These are phyloP conservation scores for Andricus quercusramuli DNA, from an alignment of 2,888 invertebrate species.

Conservation along the genomic window DNA sequence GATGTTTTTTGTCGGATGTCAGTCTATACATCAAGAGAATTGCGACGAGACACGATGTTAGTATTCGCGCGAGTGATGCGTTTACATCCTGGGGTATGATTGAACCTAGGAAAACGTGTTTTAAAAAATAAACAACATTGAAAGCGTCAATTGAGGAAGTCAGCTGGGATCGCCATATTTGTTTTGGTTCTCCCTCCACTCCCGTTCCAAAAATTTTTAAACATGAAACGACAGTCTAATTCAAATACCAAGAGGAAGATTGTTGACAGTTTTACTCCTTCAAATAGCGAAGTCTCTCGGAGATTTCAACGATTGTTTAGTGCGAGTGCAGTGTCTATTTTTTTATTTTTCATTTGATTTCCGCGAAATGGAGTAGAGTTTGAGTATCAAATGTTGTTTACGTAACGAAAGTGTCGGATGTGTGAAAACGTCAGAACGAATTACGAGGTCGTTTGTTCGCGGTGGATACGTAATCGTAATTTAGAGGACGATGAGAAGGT, in stretches of 20 bases:
- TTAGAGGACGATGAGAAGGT: conserved; percentile 21
- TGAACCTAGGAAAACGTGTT: neutral
- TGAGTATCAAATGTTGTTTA: conserved; percentile 3
- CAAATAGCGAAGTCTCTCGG: neutral
- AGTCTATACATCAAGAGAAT: neutral
- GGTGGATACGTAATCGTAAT: conserved; percentile 24
- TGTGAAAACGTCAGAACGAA: conserved; percentile 26
- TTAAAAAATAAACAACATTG: neutral
- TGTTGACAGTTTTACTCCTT: neutral
- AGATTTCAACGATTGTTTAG: neutral
- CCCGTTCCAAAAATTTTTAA: neutral
- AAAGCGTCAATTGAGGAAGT: neutral
- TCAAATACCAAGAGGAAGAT: neutral
- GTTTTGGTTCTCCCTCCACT: neutral
- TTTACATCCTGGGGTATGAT: conserved; percentile 10
- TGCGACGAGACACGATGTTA: neutral
- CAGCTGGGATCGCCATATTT: neutral
- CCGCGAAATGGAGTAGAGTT: neutral
- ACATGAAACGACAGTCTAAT: neutral
- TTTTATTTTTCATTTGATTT: neutral
- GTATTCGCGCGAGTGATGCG: neutral
- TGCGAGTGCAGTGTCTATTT: neutral
- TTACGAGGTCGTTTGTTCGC: conserved; percentile 1
- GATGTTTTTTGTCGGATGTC: neutral
- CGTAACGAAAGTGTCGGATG: neutral